Evolutionary conservation across 1,140 invertebrate species (phyloP), one percentile per base, ranked within the genome.

Genomic region (Meloidogyne floridensis): DNA sequence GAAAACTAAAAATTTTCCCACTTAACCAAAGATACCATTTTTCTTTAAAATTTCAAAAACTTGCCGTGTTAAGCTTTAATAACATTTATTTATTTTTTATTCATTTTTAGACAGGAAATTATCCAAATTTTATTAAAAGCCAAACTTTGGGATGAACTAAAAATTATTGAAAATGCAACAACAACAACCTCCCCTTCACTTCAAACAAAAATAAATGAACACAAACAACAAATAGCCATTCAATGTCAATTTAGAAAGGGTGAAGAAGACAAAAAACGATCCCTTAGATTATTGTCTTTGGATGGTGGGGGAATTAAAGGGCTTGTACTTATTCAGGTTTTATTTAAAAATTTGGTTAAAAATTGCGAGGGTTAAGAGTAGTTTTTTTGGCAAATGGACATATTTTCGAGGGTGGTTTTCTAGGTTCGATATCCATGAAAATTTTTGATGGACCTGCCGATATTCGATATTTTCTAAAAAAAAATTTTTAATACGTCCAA

Each of bases 301-400:
- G 84, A 86, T 77, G 85, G 85, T 18, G 85, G 85, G 53, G 85
- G 85, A 2, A 86, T 86, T 5, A 32, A 75, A 15, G 85, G 85
- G 32, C 53, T 86, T 18, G 72, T 78, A 47, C 75, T 84, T n/a
- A 85, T 75, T 42, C 77, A 79, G 43, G 77, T 79, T 69, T n/a
- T 43, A 5, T 54, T 1, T 32, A 1, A 32, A 32, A 32, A 20
- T 32, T 32, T 32, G 1, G 0, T 32, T 32, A 32, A 32, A 32
- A 32, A 32, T 32, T 32, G 32, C 32, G 0, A 32, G 32, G 32
- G 32, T 32, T 32, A 32, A 32, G 32, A 32, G 0, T 32, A 32
- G 2, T 32, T 32, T 0, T 32, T 32, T 32, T 32, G 32, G 32
- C 32, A 1, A 32, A 32, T 32, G n/a, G n/a, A n/a, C n/a, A n/a